Conservation (phyloP, 2,113 vertebrate genomes). For the Dipodomys spectabilis region DNA sequence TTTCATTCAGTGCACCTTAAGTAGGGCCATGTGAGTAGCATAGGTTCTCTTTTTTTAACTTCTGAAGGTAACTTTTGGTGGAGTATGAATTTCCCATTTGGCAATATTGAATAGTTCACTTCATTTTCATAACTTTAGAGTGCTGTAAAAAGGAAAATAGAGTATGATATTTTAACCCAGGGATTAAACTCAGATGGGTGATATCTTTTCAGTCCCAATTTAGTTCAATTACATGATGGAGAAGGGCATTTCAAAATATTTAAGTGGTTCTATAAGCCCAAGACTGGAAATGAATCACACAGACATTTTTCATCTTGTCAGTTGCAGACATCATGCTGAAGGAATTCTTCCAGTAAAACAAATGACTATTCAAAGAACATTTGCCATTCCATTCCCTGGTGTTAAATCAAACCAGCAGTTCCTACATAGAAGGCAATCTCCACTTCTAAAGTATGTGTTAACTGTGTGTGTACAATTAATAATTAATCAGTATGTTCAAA, state of each 20-base stretch:
- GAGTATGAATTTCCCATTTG: background rate
- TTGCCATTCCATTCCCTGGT: conserved; percentile 19
- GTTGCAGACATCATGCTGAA: conserved; percentile 59
- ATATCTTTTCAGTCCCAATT: conserved; percentile 56
- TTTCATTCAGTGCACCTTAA: background rate
- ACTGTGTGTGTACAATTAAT: background rate
- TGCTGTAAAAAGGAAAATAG: conserved; percentile 36
- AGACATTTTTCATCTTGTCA: conserved; percentile 69
- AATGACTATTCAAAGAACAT: conserved; percentile 51
- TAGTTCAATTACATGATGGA: conserved; percentile 56
- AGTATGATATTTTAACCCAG: conserved; percentile 29
- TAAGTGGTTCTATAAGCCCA: conserved; percentile 59
- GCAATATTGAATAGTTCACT: conserved; percentile 26
- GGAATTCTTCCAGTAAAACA: conserved; percentile 73
- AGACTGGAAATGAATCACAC: conserved; percentile 67
- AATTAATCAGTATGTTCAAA: background rate
- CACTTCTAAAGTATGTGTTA: background rate
- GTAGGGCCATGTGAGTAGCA: background rate
- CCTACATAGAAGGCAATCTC: background rate
- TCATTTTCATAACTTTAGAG: conserved; percentile 48
- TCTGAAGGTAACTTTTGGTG: conserved; percentile 2
- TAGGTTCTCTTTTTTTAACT: background rate
- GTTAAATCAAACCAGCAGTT: conserved; percentile 17
- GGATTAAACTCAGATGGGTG: conserved; percentile 19
- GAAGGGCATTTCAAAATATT: conserved; percentile 58